Evolutionary conservation across 2,113 vertebrate genomes (phyloP), one percentile per base, ranked within the genome.

Genomic region (Epinephelus lanceolatus): DNA sequence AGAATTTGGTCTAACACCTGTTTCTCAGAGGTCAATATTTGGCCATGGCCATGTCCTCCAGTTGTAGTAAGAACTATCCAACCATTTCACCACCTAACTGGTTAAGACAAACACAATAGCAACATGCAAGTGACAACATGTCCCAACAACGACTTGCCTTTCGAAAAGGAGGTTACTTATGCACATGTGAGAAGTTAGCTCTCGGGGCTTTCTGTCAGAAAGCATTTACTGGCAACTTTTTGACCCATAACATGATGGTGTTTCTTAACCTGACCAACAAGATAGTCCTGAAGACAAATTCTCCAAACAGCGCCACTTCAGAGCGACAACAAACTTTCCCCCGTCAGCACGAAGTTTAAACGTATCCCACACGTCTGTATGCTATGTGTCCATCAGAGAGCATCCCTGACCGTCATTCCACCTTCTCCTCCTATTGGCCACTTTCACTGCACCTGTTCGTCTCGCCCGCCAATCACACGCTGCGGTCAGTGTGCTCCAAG

Each of bases 391-490:
- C 42, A 37, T 3, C 6, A 42, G 42, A 68, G 78, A 88, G 71
- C 85, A 40, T 71, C 9, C 47, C 7, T 72, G 78, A 4, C 45
- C 27, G 71, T 83, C 73, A 37, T 55, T 18, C 33, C 55, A 19
- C 27, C 56, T 13, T 1, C 51, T 59, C 45, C 0, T 19, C 25
- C 84, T 21, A 97, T 97, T 97, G 97, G 97, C 55, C 21, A 8
- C 25, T 19, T 2, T 2, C 37, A 0, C 33, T 71, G 89, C 92
- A 91, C 86, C 91, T 93, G 95, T 86, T 90, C 68, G 17, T 5
- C 30, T 10, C 55, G 1, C 65, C 70, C 70, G 61, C 97, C 97
- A 97, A 97, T 97, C 94, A 91, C 91, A 65, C 14, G 27, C 55
- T 13, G 4, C 17, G 55, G 7, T 81, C 73, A 21, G 59, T 83